Conservation (phyloP, 2,888 invertebrate genomes). For the Balanococcus diminutus region DNA sequence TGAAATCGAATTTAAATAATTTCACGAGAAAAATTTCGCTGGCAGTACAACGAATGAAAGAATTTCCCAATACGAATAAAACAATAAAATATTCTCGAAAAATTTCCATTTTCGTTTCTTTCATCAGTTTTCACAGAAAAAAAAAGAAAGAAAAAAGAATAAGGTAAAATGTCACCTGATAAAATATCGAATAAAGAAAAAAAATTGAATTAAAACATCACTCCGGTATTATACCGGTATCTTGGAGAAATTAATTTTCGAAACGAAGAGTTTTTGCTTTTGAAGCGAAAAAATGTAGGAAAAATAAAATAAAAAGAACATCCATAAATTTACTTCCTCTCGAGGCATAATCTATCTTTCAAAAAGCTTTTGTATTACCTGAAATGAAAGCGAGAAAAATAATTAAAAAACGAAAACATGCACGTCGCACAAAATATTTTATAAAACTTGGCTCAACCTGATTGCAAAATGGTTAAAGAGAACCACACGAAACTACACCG, state of each 20-base stretch:
- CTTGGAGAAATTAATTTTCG: not conserved
- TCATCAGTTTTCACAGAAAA: not conserved
- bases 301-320: not conserved
- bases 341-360: not conserved
- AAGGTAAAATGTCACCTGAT: not conserved
- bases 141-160: not conserved
- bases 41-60: too few relatives aligned
- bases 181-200: not conserved
- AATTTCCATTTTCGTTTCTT: not conserved
- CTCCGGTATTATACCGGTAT: not conserved
- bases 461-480: not conserved
- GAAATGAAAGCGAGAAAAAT: not conserved
- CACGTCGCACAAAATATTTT: conserved; percentile 2
- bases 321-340: not conserved
- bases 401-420: not conserved
- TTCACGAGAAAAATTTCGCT: too few relatives aligned
- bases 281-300: not conserved
- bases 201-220: conserved; percentile 2
- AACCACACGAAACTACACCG: not conserved
- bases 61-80: not conserved
- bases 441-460: conserved; percentile 16
- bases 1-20: too few relatives aligned
- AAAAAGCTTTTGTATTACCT: conserved; percentile 19
- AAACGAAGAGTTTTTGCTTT: not conserved
- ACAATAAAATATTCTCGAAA: not conserved